Evolutionary conservation across 2,797 vertebrate species (phyloP), one percentile per base, ranked within the genome.

Genomic region (Monodelphis domestica): DNA sequence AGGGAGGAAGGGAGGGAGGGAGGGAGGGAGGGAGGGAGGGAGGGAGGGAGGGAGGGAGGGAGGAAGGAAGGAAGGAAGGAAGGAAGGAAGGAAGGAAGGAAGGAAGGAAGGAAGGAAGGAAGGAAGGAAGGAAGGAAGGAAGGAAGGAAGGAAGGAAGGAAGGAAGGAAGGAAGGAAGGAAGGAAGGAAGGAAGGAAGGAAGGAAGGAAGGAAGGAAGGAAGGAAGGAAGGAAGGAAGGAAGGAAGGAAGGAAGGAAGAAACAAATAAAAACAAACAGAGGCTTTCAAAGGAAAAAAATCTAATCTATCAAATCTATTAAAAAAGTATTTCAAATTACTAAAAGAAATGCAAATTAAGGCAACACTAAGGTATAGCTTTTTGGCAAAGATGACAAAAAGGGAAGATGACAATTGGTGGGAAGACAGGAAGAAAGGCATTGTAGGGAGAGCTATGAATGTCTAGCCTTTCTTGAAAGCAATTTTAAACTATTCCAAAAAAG

Each of bases 1-100:
- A n/a, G n/a, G n/a, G n/a, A n/a, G n/a, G n/a, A 1, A 78, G 45
- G 92, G 93, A 95, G 90, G 17, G 54, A 45, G 93, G 54, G 56
- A 90, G 30, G 91, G 51, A 57, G 28, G 84, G 63, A 87, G 51
- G 92, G 84, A 91, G 6, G 92, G 87, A 89, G 33, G 54, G 4
- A 57, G 33, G 90, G 53, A 93, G 87, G 88, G 2, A 14, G 24
- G 17, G 53, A 5, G 3, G 28, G 55, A n/a, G 54, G 45, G 53
- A n/a, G 2, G 88, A 21, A 29, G 52, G 45, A 3, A 3, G 5
- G 9, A 87, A n/a, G 12, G 70, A 30, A 45, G 28, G 5, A 11
- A 54, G 53, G 59, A 26, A 90, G 12, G 78, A 45, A 12, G 11
- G 21, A 4, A 14, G 12, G 12, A 6, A 87, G 12, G 33, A 12